phyloP scores from a whole-genome alignment of 37 sponge, comb jelly and placozoan species.

The Petrosia ficiformis region DNA sequence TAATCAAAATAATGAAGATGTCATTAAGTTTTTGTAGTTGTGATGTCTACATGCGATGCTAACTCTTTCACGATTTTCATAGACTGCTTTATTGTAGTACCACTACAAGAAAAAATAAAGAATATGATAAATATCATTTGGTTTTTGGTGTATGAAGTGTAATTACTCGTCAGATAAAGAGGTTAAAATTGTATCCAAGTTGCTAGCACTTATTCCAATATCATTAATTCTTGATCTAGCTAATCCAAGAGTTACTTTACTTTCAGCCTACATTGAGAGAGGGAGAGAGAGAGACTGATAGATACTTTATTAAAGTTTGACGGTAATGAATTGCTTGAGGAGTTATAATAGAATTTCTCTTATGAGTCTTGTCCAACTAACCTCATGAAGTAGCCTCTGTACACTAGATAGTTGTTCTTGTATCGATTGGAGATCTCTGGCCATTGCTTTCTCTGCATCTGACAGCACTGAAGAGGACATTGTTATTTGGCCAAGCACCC shows the following conservation, averaged over 20 bases:
- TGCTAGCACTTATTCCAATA: not conserved
- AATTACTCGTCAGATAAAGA: not conserved
- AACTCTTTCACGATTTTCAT: not conserved
- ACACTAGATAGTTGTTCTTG: constrained; percentile 90
- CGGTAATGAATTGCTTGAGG: too few species aligned
- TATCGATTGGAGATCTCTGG: constrained; percentile 39
- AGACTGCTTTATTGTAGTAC: not conserved
- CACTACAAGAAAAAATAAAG: not conserved
- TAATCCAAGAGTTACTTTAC: too few species aligned
- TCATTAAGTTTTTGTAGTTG: not conserved
- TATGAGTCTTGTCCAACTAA: too few species aligned
- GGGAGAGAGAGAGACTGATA: too few species aligned
- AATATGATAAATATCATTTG: not conserved
- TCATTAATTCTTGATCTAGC: not conserved
- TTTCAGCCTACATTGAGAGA: too few species aligned
- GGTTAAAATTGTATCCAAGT: not conserved
- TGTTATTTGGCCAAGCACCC: constrained; percentile 17
- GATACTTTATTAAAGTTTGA: too few species aligned
- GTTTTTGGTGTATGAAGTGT: too few species aligned
- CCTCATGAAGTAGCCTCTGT: constrained; percentile 77
- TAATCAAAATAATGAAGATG: too few species aligned
- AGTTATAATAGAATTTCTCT: too few species aligned
- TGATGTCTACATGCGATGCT: not conserved
- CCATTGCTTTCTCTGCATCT: constrained; percentile 47
- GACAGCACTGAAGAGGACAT: constrained; percentile 44